Evolutionary conservation across 2,888 invertebrate species (phyloP).

Genomic region (Platerodrilus igneus): DNA sequence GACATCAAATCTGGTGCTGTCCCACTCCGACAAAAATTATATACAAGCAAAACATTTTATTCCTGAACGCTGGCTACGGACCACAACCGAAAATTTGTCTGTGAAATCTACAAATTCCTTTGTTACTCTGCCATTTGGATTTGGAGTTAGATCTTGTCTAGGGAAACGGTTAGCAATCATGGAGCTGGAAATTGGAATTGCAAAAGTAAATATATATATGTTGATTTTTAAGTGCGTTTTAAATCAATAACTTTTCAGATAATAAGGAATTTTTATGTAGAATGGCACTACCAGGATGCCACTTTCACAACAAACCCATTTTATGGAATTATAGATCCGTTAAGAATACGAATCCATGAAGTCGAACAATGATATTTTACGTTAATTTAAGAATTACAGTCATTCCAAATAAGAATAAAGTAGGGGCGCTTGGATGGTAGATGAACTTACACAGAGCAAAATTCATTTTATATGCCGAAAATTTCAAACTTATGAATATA

Average conservation of each 20-base stretch:
- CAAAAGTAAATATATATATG: constrained; percentile 30
- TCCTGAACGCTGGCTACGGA: constrained; percentile 38
- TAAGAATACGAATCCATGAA: constrained; percentile 31
- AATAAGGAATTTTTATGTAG: constrained; percentile 33
- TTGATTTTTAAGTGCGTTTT: too few species aligned
- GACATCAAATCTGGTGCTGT: constrained; percentile 3
- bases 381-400: too few species aligned
- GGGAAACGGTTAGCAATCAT: constrained; percentile 69
- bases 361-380: constrained; percentile 29
- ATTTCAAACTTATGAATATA: too few species aligned
- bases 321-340: constrained; percentile 32
- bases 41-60: constrained; percentile 32
- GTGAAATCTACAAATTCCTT: constrained; percentile 51
- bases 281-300: constrained; percentile 38
- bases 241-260: constrained; percentile 24
- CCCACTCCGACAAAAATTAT: constrained; percentile 19
- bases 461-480: too few species aligned
- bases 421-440: too few species aligned
- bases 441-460: too few species aligned
- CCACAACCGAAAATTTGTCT: constrained; percentile 27
- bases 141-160: constrained; percentile 63
- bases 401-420: too few species aligned
- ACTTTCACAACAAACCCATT: constrained; percentile 26
- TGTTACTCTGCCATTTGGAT: constrained; percentile 62
- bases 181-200: constrained; percentile 42